Conservation (phyloP, 2,113 vertebrate species). For the Oryzias woworae region DNA sequence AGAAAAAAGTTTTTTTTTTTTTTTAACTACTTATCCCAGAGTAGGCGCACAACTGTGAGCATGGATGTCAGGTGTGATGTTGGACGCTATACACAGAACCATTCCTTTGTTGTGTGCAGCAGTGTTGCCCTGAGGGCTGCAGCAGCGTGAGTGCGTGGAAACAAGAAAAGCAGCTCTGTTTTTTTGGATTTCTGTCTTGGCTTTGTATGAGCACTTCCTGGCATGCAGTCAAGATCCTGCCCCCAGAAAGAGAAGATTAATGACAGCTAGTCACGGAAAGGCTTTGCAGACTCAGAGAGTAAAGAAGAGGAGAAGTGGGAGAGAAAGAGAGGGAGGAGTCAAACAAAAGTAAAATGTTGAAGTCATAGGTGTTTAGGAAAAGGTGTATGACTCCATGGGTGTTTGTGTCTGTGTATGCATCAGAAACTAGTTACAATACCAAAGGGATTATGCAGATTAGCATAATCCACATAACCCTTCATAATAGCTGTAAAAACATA, state of each 20-base stretch:
- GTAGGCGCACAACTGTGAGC: neutral
- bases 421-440: neutral
- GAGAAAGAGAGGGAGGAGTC: conserved; percentile 15
- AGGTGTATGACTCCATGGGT: conserved; percentile 25
- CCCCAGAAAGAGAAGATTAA: conserved; percentile 79
- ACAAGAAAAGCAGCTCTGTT: conserved; percentile 73
- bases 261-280: conserved; percentile 83
- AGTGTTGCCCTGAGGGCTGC: conserved; percentile 36
- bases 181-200: conserved; percentile 73
- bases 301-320: conserved; percentile 37
- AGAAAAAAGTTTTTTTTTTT: too few species aligned
- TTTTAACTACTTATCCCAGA: neutral
- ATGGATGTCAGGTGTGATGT: conserved; percentile 33
- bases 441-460: conserved; percentile 26
- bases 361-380: conserved; percentile 25
- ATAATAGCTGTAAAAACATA: conserved; percentile 28
- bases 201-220: conserved; percentile 72
- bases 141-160: conserved; percentile 54
- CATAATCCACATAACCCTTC: conserved; percentile 11
- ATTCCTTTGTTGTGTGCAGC: conserved; percentile 57
- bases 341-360: conserved; percentile 35
- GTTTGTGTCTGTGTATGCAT: conserved; percentile 20
- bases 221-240: conserved; percentile 77
- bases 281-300: conserved; percentile 61
- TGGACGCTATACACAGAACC: conserved; percentile 30